These are phyloP conservation scores for Lasioglossum calceatum DNA, from an alignment of 2,888 invertebrate genomes.

Conservation along the genomic window DNA sequence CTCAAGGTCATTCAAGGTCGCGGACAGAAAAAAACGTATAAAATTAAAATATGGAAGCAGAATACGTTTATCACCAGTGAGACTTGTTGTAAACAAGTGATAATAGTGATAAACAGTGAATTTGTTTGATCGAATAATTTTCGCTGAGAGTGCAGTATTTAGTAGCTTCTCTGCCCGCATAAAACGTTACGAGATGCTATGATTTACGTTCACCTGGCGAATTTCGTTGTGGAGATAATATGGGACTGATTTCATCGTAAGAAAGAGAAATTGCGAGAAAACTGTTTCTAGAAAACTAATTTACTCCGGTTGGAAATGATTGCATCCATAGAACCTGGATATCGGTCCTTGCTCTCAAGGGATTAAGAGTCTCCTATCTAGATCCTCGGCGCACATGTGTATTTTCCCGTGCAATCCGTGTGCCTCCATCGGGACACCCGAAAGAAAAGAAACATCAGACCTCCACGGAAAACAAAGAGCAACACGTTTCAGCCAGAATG, in stretches of 20 bases:
- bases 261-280: neutral
- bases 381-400: constrained; percentile 4
- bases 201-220: neutral
- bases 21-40: too few relatives aligned
- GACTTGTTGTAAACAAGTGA: neutral
- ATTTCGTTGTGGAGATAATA: neutral
- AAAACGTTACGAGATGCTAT: neutral
- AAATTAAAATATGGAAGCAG: too few relatives aligned
- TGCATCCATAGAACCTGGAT: constrained; percentile 19
- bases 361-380: constrained; percentile 42
- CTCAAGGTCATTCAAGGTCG: too few relatives aligned
- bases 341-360: constrained; percentile 36
- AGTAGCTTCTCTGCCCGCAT: neutral
- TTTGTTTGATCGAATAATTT: neutral
- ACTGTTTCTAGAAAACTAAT: constrained; percentile 39
- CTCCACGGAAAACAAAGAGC: constrained; percentile 52
- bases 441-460: constrained; percentile 42
- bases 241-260: constrained; percentile 1
- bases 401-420: constrained; percentile 22
- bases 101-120: neutral
- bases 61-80: too few relatives aligned
- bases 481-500: constrained; percentile 63
- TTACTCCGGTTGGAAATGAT: constrained; percentile 41
- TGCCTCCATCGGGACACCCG: constrained; percentile 36
- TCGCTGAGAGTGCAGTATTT: neutral